Evolutionary conservation across 2,797 vertebrate genomes (phyloP).

Genomic region (Macropodus opercularis): DNA sequence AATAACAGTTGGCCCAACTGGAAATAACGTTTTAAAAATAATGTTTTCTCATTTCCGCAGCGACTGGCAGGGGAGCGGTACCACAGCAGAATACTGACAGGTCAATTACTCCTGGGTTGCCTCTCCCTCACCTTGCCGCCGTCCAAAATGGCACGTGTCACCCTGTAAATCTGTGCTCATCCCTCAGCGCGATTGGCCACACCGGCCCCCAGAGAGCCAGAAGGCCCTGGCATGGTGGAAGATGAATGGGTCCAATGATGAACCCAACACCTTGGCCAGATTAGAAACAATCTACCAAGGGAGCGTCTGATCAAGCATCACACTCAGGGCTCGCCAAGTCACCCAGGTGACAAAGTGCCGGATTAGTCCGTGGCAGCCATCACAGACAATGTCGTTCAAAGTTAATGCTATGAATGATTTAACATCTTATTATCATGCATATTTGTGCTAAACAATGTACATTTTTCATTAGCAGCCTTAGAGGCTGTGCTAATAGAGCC

Average conservation of each 20-base stretch:
- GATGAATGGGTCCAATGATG: conserved; percentile 82
- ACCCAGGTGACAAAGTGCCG: conserved; percentile 71
- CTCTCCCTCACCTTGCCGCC: conserved; percentile 74
- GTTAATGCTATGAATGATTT: conserved; percentile 86
- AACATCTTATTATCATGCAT: conserved; percentile 82
- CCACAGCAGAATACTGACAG: conserved; percentile 88
- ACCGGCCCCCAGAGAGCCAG: conserved; percentile 78
- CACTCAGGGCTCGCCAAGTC: conserved; percentile 65
- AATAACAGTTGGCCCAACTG: conserved; percentile 72
- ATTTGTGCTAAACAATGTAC: conserved; percentile 83
- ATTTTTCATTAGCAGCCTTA: conserved; percentile 80
- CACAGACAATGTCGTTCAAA: conserved; percentile 84
- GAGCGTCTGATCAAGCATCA: conserved; percentile 76
- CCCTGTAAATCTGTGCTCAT: conserved; percentile 85
- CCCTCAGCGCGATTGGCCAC: conserved; percentile 77
- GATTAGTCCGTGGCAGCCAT: conserved; percentile 57
- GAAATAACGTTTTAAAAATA: conserved; percentile 86
- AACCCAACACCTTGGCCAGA: conserved; percentile 83
- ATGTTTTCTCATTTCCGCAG: conserved; percentile 88
- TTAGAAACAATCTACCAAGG: conserved; percentile 76
- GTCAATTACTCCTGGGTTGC: conserved; percentile 88
- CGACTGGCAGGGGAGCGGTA: conserved; percentile 77
- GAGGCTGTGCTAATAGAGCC: conserved; percentile 81
- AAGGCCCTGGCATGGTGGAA: conserved; percentile 80
- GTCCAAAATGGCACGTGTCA: conserved; percentile 82